Conservation (phyloP, 1,140 invertebrate genomes). For the Eciton burchellii region DNA sequence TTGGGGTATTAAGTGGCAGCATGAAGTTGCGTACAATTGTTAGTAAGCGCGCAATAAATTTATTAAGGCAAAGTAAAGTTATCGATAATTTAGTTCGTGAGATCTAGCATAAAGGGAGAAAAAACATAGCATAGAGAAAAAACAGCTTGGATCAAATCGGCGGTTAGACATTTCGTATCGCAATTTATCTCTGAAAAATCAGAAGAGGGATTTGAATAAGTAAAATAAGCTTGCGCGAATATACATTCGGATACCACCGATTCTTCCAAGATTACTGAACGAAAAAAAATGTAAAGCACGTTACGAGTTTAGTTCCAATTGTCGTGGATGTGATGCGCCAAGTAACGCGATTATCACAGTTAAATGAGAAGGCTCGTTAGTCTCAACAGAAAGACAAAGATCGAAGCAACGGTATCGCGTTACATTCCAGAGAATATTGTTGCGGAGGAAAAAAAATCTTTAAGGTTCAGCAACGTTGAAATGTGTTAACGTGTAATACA, state of each 20-base stretch:
- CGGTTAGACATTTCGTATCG: neutral
- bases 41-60: constrained; percentile 4
- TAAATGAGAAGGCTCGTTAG: constrained; percentile 70
- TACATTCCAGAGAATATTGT: constrained; percentile 11
- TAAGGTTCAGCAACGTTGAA: neutral
- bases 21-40: constrained; percentile 7
- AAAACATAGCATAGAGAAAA: neutral
- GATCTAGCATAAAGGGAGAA: constrained; percentile 4
- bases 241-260: neutral
- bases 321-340: constrained; percentile 19
- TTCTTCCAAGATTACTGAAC: neutral
- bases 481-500: neutral
- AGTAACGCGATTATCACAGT: constrained; percentile 79
- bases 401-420: neutral
- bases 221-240: neutral
- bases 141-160: neutral
- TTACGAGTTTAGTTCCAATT: neutral
- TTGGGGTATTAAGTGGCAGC: constrained; percentile 9
- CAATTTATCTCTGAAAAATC: neutral
- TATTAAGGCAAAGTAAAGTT: neutral
- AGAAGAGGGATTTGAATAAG: neutral
- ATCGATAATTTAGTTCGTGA: neutral
- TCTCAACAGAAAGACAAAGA: constrained; percentile 23
- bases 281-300: neutral
- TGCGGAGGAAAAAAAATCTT: neutral